Base-by-base conservation (phyloP, 2,113 vertebrate species). In the Tachuris rubrigastra region DNA sequence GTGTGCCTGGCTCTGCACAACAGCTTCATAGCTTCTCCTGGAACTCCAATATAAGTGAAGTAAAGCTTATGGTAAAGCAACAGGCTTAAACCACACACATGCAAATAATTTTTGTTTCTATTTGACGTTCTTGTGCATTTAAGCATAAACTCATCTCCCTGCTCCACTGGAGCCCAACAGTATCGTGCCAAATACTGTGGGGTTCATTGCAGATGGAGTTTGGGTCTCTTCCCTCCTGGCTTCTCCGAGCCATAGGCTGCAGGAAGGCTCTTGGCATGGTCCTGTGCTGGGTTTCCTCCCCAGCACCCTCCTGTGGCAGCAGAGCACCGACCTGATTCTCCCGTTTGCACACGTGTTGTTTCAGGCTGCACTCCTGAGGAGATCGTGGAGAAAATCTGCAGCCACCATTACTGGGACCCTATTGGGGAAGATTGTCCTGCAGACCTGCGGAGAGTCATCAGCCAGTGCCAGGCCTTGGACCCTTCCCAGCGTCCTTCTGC, bases 401-500 rank as follows among this genome's bases (percentile, higher is more conserved):
- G 44, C 14, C 74, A 96, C 2, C 78, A 21, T 23, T 53, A 74
- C 49, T 88, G 14, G n/a, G 98, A 98, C 33, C 97, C 98, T 1
- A 87, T 99, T 7, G 97, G 97, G 16, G 44, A 95, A 5, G 98
- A 98, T 11, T 99, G 99, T 73, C 98, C 98, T 7, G 4, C 31
- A 30, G 27, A 50, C 2, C 94, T 99, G 42, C 31, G 0, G 81
- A 69, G 89, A 12, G 35, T 99, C 89, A 98, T 99, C 59, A 50
- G 98, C 7, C 89, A 77, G 41, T 98, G 98, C 68, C 94, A 94
- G 25, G 97, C 95, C 46, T 97, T 96, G 4, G 97, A 98, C 2
- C 94, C 97, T 33, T 98, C 98, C 41, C 30, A 77, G 3, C 98
- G 99, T 55, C 99, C 98, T 21, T 98, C 97, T 60, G 97, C 98